Conservation (phyloP, 2,888 invertebrate species). For the Tetragonula carbonaria region DNA sequence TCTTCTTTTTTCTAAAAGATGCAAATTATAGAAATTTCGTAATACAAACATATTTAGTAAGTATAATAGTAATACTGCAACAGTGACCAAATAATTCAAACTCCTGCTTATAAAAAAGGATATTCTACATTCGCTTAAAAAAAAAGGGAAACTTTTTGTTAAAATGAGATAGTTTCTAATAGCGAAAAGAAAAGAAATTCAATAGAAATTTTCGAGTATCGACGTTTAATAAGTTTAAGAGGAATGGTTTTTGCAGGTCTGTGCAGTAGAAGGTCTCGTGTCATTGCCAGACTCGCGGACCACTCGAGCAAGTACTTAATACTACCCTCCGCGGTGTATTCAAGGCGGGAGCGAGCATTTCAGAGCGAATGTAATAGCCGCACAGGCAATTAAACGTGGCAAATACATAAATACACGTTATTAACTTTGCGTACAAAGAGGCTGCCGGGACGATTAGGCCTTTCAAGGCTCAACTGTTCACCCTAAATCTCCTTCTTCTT, state of each 20-base stretch:
- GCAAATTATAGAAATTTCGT: neutral
- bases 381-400: slow-evolving; percentile 78
- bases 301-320: slow-evolving; percentile 66
- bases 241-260: neutral
- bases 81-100: neutral
- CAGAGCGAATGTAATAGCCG: slow-evolving; percentile 72
- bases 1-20: neutral
- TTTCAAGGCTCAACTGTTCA: slow-evolving; percentile 73
- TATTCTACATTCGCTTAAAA: neutral
- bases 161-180: neutral
- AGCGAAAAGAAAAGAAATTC: neutral
- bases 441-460: slow-evolving; percentile 75
- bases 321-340: slow-evolving; percentile 63
- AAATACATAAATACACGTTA: slow-evolving; percentile 81
- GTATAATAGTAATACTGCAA: neutral
- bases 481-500: slow-evolving; percentile 53
- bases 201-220: slow-evolving; percentile 23
- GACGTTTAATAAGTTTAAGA: slow-evolving; percentile 11
- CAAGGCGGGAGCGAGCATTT: slow-evolving; percentile 63
- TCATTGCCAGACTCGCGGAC: slow-evolving; percentile 61
- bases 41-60: neutral
- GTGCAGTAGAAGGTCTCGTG: slow-evolving; percentile 41
- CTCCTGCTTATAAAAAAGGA: neutral
- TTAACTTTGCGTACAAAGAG: slow-evolving; percentile 80
- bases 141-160: slow-evolving; percentile 3